A percentile compares a stretch with the other conserved stretches of the same genome.
phyloP scores from a whole-genome alignment of 2,113 vertebrate species.

The Nansenia antarctica region DNA sequence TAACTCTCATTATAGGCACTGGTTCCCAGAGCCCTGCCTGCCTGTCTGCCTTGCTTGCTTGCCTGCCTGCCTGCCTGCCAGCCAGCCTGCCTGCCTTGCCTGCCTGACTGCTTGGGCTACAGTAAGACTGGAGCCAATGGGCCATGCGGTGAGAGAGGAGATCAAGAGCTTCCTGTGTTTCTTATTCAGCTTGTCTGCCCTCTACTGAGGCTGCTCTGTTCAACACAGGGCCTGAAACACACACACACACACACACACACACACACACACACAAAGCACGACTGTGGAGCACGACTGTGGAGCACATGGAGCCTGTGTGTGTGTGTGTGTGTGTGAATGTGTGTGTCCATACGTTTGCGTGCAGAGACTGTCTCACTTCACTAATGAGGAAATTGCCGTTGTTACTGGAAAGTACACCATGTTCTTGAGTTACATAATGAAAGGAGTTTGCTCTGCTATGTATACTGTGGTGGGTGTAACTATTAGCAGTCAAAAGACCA shows the following conservation, averaged over 20 bases:
- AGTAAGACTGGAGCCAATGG: constrained; percentile 52
- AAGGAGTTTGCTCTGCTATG: constrained; percentile 19
- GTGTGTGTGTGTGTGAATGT: not conserved
- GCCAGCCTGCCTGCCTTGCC: constrained; percentile 8
- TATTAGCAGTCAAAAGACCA: not conserved
- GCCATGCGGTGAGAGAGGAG: constrained; percentile 46
- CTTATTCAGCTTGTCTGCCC: constrained; percentile 9
- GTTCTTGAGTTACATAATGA: constrained; percentile 24
- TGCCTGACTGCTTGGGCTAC: constrained; percentile 22
- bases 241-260: too few species aligned
- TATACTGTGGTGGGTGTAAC: constrained; percentile 8
- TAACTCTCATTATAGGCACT: constrained; percentile 38
- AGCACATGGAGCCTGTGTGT: not conserved
- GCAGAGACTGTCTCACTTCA: constrained; percentile 18
- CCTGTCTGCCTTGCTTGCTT: too few species aligned
- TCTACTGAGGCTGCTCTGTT: constrained; percentile 15
- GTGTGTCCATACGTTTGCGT: constrained; percentile 4
- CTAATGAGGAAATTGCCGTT: constrained; percentile 29
- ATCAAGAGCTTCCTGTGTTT: constrained; percentile 40
- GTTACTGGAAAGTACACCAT: constrained; percentile 33
- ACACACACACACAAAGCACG: too few species aligned
- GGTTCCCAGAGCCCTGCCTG: constrained; percentile 12
- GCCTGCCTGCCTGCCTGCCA: constrained; percentile 10
- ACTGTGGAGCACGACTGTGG: not conserved
- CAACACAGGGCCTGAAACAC: constrained; percentile 13